Base-by-base conservation (phyloP, 2,797 vertebrate genomes). In the Carduelis carduelis region DNA sequence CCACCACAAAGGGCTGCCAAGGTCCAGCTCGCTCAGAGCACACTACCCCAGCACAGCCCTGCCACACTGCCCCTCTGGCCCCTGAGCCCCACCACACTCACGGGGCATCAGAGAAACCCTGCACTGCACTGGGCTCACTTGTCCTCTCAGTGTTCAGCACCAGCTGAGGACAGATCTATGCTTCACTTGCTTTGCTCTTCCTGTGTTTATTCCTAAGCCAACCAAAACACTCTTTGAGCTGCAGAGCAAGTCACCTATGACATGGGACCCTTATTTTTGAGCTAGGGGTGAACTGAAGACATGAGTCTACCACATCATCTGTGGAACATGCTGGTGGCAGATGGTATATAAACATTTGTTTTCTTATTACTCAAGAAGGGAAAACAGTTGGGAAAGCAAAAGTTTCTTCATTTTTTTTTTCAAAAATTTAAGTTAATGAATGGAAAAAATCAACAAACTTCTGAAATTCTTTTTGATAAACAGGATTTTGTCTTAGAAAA, bases 381-480 rank as follows among this genome's bases (percentile, higher is more conserved):
- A 96, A 97, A 94, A 90, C 56, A 92, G 77, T 95, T 91, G 86
- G 91, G 93, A 93, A 95, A 94, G 68, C 74, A 96, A 95, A 81
- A 95, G 91, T 91, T 94, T 93, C 74, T 90, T 83, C 23, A 39
- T 55, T 55, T 56, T 43, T 43, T 66, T 63, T 61, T 60, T 19
- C 43, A 88, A 88, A 96, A 96, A 84, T 79, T 95, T 91, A 95
- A 95, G 87, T 94, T 94, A 94, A 96, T 88, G 74, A 96, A 92
- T 76, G 94, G 88, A 96, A 96, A 97, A 93, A 96, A 88, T 79
- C 93, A 95, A 95, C 85, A 79, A 94, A 95, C 85, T 91, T 91
- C 91, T 91, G 80, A 97, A 97, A 96, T 95, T 95, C 90, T 91
- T 90, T 83, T 79, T 84, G 93, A 97, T 95, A 96, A 97, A 96